Base-by-base conservation (phyloP, 1,140 invertebrate species). In the Pseudomyrmex pallidus region DNA sequence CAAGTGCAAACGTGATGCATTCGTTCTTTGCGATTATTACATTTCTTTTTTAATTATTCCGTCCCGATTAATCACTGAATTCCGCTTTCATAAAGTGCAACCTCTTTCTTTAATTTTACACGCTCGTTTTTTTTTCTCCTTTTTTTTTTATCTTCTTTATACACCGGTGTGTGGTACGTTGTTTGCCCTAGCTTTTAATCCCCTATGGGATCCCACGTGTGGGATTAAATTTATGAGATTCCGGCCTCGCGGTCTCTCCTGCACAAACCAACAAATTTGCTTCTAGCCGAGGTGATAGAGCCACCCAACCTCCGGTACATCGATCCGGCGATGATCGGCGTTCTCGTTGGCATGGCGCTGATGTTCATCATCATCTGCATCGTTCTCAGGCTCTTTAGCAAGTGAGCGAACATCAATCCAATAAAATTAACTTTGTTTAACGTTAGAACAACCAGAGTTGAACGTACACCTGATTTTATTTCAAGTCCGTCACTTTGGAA, bases 351-450 rank as follows among this genome's bases (percentile, higher is more conserved):
- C 48, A 97, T 99, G 96, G 97, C 96, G 78, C 95, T 98, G 68
- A 99, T 99, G 98, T 98, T 98, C 94, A 95, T 98, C 93, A 98
- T 98, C 92, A 98, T 99, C 91, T 99, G 98, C 94, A 97, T 99
- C 85, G 98, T 98, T 57, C 96, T 99, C 74, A 96, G 97, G 92
- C 95, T 99, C 87, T 99, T 99, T 94, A 98, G 97, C 97, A 98
- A 96, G 98, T 98, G 95, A 96, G 96, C 95, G 74, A 66, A 7
- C 35, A 35, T 35, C 35, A 35, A 7, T 35, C 0, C 0, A 35
- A 35, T 35, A 35, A 35, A 7, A 35, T 35, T 35, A 35, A 35
- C 5, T 35, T 35, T 35, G 5, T 35, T 35, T 35, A 35, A 35
- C 35, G 35, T 7, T 35, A 7, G 35, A 35, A 35, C 35, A 35